phyloP scores from a whole-genome alignment of 2,113 vertebrate genomes.

The Poeciliopsis turrubarensis region DNA sequence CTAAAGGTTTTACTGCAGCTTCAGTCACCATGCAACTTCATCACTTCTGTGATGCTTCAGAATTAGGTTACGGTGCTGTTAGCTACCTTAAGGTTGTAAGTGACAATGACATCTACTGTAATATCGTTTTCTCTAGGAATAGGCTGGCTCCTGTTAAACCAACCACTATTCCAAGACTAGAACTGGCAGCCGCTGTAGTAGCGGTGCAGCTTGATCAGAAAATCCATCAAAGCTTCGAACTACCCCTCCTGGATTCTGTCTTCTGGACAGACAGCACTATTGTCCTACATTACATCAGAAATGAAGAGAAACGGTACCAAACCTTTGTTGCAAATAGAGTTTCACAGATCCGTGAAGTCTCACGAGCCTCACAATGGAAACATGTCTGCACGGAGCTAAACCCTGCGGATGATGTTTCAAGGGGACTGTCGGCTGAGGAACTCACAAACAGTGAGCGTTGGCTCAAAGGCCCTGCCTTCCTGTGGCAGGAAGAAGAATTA shows the following conservation, averaged over 20 bases:
- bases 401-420: background rate
- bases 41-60: conserved; percentile 4
- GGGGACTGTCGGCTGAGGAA: background rate
- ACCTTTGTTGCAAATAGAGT: background rate
- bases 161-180: background rate
- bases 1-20: background rate
- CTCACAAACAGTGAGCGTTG: background rate
- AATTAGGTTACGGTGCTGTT: background rate
- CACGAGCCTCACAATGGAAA: background rate
- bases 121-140: background rate
- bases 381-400: conserved; percentile 1
- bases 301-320: background rate
- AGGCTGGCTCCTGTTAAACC: background rate
- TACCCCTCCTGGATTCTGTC: background rate
- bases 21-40: conserved; percentile 3
- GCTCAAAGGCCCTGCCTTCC: conserved; percentile 2
- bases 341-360: too few species aligned
- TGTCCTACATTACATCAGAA: background rate
- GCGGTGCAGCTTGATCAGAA: background rate
- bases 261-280: background rate
- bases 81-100: background rate
- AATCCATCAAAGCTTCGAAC: background rate
- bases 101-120: background rate
- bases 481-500: background rate
- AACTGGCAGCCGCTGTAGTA: background rate